Base-by-base conservation (phyloP, 2,888 invertebrate genomes). In the Drosophila subquinaria region DNA sequence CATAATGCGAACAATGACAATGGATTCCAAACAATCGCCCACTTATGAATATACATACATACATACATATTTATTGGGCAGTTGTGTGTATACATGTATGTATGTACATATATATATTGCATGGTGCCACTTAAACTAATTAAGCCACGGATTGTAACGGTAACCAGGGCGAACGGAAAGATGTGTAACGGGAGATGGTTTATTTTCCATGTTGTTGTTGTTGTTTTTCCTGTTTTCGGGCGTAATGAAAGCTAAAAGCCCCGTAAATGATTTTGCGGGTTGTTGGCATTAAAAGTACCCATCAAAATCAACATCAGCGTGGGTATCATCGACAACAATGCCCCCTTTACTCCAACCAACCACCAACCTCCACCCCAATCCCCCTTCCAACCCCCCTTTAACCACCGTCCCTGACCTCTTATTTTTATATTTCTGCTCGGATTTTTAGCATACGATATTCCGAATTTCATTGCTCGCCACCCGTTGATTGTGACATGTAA, bases 51-150 rank as follows among this genome's bases (percentile, higher is more conserved):
- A 48, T 15, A 33, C 5, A 27, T n/a, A n/a, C n/a, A n/a, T n/a
- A n/a, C n/a, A n/a, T 35, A 6, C 15, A 3, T 35, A 30, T 57
- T 3, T 33, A 20, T 48, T 20, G 48, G 48, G 56, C 33, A 33
- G 5, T 43, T 45, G 3, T 27, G 27, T 5, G 38, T 27, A n/a
- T n/a, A n/a, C n/a, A n/a, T n/a, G n/a, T n/a, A n/a, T n/a, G n/a
- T 23, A 9, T 15, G 6, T 20, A 2, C 47, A 1, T 38, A 30
- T 38, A 1, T 45, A 23, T 59, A n/a, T 17, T 45, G 52, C 35
- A 66, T 66, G 66, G 30, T 33, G 53, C 4, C 79, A 84, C 82
- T 82, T 81, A 72, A 76, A 81, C 88, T 84, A 87, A 87, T 82
- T 82, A 87, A 78, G 64, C 62, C 68, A 51, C 33, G 52, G 71